These are phyloP conservation scores for Sebastes melanostomus DNA, from an alignment of 2,797 vertebrate species.

Conservation along the genomic window DNA sequence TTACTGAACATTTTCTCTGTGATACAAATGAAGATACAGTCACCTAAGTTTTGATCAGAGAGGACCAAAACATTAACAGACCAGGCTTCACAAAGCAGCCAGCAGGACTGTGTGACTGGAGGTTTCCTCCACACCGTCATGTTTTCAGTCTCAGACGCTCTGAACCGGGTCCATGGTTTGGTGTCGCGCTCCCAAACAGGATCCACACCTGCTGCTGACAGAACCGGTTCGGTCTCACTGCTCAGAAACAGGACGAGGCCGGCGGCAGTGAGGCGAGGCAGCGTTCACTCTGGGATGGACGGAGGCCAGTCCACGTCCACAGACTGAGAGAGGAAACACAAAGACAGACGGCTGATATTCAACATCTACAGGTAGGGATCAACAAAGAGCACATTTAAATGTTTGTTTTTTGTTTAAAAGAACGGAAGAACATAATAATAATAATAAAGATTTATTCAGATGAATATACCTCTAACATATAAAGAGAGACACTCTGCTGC, in stretches of 20 bases:
- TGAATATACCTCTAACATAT: too few relatives aligned
- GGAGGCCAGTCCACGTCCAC: slow-evolving; percentile 98
- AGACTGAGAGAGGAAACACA: slow-evolving; percentile 81
- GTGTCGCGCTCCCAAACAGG: neutral
- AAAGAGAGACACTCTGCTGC: neutral
- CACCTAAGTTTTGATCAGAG: neutral
- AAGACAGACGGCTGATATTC: neutral
- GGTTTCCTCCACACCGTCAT: neutral
- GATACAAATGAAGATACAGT: neutral
- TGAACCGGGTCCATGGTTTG: neutral
- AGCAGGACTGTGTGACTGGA: neutral
- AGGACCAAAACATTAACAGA: neutral
- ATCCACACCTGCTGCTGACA: neutral
- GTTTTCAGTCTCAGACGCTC: neutral
- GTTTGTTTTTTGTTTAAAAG: neutral
- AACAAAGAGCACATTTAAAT: neutral
- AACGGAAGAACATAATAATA: neutral
- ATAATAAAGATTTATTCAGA: too few relatives aligned
- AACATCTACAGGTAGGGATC: neutral
- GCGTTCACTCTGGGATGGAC: slow-evolving; percentile 83
- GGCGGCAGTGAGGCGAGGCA: too few relatives aligned
- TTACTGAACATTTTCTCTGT: neutral
- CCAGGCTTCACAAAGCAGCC: neutral
- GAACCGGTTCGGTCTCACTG: neutral
- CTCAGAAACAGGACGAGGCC: neutral